Evolutionary conservation across 2,113 vertebrate genomes (phyloP).

Genomic region (Spizaetus ornatus): DNA sequence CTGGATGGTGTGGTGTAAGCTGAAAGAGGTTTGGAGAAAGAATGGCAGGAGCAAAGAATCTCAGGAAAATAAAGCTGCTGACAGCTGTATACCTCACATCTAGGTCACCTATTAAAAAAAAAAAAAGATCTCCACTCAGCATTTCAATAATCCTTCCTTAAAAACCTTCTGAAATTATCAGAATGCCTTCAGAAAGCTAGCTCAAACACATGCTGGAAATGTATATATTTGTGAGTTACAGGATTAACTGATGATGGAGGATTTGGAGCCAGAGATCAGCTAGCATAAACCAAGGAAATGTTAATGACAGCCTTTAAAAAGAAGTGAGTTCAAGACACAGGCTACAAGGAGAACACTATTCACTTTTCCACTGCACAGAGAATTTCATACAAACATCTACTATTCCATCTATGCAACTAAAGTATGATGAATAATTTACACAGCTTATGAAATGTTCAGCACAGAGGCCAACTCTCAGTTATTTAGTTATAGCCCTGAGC

Average conservation of each 20-base stretch:
- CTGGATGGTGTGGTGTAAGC: constrained; percentile 91
- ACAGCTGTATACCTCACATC: constrained; percentile 96
- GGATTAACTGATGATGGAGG: neutral
- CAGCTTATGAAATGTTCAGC: neutral
- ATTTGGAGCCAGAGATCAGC: neutral
- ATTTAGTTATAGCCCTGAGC: neutral
- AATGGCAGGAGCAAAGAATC: constrained; percentile 97
- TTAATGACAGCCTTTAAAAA: neutral
- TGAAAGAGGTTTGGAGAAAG: constrained; percentile 97
- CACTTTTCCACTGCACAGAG: neutral
- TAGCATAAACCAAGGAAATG: neutral
- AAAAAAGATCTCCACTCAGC: neutral
- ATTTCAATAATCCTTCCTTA: neutral
- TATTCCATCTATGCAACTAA: neutral
- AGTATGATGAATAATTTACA: neutral
- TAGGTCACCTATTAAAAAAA: constrained; percentile 78
- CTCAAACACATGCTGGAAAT: neutral
- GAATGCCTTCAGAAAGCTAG: neutral
- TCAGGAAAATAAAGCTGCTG: constrained; percentile 97
- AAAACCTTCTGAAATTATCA: neutral
- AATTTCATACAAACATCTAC: neutral
- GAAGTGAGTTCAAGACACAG: neutral
- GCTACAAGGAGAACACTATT: neutral
- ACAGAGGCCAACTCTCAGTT: neutral
- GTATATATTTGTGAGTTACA: neutral